A percentile compares a stretch with the other conserved stretches of the same genome.
phyloP scores from a whole-genome alignment of 2,797 vertebrate species.

The Myotis findleyi region DNA sequence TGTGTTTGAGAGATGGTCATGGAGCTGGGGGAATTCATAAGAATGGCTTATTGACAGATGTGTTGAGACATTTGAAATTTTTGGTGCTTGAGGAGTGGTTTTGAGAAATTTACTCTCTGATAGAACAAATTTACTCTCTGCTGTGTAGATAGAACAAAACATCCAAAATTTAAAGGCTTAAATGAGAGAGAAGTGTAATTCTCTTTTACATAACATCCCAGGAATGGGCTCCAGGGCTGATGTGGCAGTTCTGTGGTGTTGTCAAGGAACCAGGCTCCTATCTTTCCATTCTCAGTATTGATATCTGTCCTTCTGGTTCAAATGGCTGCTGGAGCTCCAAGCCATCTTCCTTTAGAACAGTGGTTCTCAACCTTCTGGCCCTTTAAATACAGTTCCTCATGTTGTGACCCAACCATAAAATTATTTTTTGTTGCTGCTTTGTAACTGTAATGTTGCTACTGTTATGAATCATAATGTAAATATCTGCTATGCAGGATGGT shows the following conservation, averaged over 20 bases:
- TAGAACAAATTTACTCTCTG: neutral
- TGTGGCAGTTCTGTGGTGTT: neutral
- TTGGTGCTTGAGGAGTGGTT: neutral
- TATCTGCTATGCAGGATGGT: no score
- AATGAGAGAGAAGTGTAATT: neutral
- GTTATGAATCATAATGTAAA: no score
- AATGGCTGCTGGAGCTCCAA: neutral
- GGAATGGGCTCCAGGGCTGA: neutral
- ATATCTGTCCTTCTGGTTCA: neutral
- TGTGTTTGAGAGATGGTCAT: neutral
- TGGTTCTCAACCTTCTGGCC: no score
- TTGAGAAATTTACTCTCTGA: neutral
- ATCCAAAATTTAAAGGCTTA: neutral
- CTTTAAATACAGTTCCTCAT: no score
- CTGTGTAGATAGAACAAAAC: neutral
- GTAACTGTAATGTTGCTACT: no score
- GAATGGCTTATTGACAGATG: neutral
- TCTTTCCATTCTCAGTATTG: neutral
- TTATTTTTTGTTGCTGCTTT: no score
- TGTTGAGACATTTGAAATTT: slow-evolving; percentile 13
- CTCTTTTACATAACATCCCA: neutral
- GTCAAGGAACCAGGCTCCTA: neutral
- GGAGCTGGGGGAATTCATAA: no score
- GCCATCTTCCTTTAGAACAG: neutral
- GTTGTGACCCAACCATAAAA: no score